phyloP scores from a whole-genome alignment of 1,140 invertebrate genomes.

The Drosophila equinoxialis region DNA sequence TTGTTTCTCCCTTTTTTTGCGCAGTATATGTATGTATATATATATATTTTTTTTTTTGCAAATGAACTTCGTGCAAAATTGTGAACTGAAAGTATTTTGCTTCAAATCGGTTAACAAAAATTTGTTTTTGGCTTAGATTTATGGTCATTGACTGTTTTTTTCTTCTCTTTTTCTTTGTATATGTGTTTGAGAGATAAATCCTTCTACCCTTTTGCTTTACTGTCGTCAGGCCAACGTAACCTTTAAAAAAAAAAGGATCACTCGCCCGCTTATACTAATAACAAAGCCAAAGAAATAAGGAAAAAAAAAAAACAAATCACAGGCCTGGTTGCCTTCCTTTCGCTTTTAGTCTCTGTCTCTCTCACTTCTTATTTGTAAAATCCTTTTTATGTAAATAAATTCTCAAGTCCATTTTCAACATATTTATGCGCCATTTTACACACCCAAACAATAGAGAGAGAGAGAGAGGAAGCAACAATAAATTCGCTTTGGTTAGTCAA shows the following conservation, averaged over 20 bases:
- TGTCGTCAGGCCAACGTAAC: conserved; percentile 58
- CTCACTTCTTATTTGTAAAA: conserved; percentile 67
- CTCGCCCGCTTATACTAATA: conserved; percentile 75
- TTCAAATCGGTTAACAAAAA: conserved; percentile 26
- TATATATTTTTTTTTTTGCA: conserved; percentile 1
- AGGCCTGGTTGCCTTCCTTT: conserved; percentile 36
- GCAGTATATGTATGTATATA: too few species aligned
- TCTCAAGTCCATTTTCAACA: conserved; percentile 79
- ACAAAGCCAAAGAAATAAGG: conserved; percentile 54
- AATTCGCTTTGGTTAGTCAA: not conserved
- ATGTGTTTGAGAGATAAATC: conserved; percentile 53
- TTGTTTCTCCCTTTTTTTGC: conserved; percentile 5
- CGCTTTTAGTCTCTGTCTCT: not conserved
- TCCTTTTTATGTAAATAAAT: conserved; percentile 81
- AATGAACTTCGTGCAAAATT: conserved; percentile 64
- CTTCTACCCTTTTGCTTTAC: conserved; percentile 10
- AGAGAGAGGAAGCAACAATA: conserved; percentile 27
- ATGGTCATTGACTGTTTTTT: conserved; percentile 57
- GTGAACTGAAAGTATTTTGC: conserved; percentile 41
- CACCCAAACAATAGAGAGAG: conserved; percentile 43
- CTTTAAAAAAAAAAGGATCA: conserved; percentile 59
- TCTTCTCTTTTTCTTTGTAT: conserved; percentile 30
- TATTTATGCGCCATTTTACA: conserved; percentile 81
- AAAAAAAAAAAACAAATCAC: conserved; percentile 68
- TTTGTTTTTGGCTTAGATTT: conserved; percentile 48